Base-by-base conservation (phyloP, 2,888 invertebrate species). In the Galerucella pusilla region DNA sequence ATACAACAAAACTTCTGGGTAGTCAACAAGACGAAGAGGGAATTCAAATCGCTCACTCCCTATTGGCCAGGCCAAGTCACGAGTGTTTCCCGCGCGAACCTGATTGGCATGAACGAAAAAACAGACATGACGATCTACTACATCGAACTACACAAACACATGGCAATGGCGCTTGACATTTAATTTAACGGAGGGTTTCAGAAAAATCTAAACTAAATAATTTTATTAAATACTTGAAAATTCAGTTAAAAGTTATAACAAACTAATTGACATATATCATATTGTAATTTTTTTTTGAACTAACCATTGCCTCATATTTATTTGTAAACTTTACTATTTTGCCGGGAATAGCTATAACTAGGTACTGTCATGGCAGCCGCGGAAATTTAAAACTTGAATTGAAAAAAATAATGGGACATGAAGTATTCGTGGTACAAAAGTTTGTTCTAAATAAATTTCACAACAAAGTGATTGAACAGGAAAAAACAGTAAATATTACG, bases 1-100 rank as follows among this genome's bases (percentile, higher is more conserved):
- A 88, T 85, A 87, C 87, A 88, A 87, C 87, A 88, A 87, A 86
- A 86, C 84, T 87, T 85, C 83, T 83, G 84, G 86, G 84, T 84
- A 81, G 82, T 49, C 82, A 82, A 84, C 84, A 85, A 85, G 85
- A 84, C 83, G 84, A 85, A 86, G 86, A 87, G 86, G 87, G 87
- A 88, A 87, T 88, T 88, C 87, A 88, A 88, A 88, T 87, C 85
- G 83, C 80, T 80, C 82, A 82, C 80, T 78, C 69, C 20, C 74
- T 68, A 88, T 88, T 88, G 88, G 88, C 78, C 68, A 77, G 77
- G 78, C 77, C 75, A 74, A 77, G 85, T 87, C 87, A 87, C 87
- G 86, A 84, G 87, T 78, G 81, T 83, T 86, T 87, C 86, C 86
- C 87, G 87, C 87, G 85, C 82, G 77, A 74, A 45, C 72, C 46